Evolutionary conservation across 2,888 invertebrate species (phyloP), one percentile per base, ranked within the genome.

Genomic region (Asteroscopus sphinx): DNA sequence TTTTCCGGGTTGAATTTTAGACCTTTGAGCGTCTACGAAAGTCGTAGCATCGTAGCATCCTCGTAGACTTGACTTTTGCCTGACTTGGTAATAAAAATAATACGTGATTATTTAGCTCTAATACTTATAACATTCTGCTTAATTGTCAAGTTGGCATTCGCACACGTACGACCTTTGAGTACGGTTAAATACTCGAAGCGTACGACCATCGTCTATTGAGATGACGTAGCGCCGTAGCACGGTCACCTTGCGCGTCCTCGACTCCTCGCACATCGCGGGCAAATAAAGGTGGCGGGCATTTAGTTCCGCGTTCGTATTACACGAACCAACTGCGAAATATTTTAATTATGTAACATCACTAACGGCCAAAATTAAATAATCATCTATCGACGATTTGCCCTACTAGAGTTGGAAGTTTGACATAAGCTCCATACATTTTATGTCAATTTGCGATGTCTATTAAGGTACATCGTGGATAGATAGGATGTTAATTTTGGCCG

Each of bases 221-320:
- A 60, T 58, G 68, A 72, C 69, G 72, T 73, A 67, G 65, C 65
- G 58, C 61, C 68, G 66, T 68, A 68, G 60, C 73, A 80, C 90
- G 91, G 93, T 93, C 93, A 92, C 93, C 93, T 93, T 93, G 91
- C 80, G 70, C 87, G 91, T 91, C 88, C 89, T 79, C 80, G 70
- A 86, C 91, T 91, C 88, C 89, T 79, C 88, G 83, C 82, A 73
- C 88, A 85, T 89, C 88, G 87, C 91, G 90, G 91, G 85, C 91
- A 86, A 89, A 89, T 89, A 90, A 91, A 92, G 91, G 91, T 90
- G 83, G 82, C 81, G 65, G 80, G 78, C 75, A 65, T 73, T 79
- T 80, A 85, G 86, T 92, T 92, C 92, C 91, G 91, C 85, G 82
- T 91, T 83, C 77, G 73, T 76, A 58, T 73, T n/a, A 77, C 77